Evolutionary conservation across 2,888 invertebrate species (phyloP), one percentile per base, ranked within the genome.

Genomic region (Sinohyriopsis cumingii): DNA sequence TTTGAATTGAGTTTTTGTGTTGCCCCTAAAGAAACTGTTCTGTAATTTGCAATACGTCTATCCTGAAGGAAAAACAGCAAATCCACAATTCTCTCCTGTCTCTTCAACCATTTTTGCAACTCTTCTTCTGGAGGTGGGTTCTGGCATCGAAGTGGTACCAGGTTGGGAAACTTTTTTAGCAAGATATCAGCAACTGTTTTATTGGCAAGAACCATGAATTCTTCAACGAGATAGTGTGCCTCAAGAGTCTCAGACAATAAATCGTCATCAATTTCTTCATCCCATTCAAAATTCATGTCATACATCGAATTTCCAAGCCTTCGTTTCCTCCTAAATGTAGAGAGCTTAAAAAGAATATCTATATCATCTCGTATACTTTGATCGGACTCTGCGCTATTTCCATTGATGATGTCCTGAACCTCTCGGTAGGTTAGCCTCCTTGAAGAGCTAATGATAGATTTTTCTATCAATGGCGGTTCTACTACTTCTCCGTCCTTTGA

Each of bases 161-260:
- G 20, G 5, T 55, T 59, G 24, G 63, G 68, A 57, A 62, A 73
- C 53, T 54, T 62, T 19, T 60, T n/a, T 18, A 61, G 60, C 18
- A 81, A 59, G 19, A 55, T 55, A 59, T 65, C n/a, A n/a, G n/a
- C n/a, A n/a, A n/a, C n/a, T n/a, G n/a, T n/a, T n/a, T n/a, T n/a
- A n/a, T n/a, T n/a, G n/a, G 81, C 67, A 62, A 71, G 59, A 7
- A 79, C 65, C 77, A 80, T 76, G 60, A 78, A 70, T 59, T 82
- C 81, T 53, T 78, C 79, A 3, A 80, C 71, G 22, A 80, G 66
- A 55, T 65, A 60, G 62, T 80, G 73, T 45, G 78, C 76, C 20
- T 78, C 72, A 15, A 59, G 15, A n/a, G 55, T 57, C 18, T 70
- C 62, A 9, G 24, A 33, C 57, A 65, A 63, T n/a, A 72, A 65